Evolutionary conservation across 1,140 invertebrate genomes (phyloP), one percentile per base, ranked within the genome.

Genomic region (Notospermus geniculatus): DNA sequence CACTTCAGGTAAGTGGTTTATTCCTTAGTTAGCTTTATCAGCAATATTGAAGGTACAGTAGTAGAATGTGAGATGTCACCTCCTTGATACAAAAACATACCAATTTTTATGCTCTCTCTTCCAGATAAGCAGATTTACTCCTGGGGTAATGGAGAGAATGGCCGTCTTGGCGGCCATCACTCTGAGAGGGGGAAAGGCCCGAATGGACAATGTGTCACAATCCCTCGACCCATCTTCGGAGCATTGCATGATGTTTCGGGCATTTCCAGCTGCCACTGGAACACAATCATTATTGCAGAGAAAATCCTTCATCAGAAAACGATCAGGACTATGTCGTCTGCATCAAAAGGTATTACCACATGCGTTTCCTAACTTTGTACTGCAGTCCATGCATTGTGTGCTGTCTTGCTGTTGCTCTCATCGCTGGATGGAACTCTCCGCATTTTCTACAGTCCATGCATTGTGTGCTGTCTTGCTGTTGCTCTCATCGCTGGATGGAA

Each of bases 1-100:
- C 15, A 89, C 88, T 1, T 19, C 46, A 23, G 46, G 46, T 50
- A 50, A 9, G 46, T n/a, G n/a, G n/a, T n/a, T n/a, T n/a, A n/a
- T n/a, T n/a, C n/a, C n/a, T n/a, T n/a, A n/a, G n/a, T n/a, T n/a
- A n/a, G 11, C 11, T 19, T 43, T 11, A 43, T 13, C 11, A 43
- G 11, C 19, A 43, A 43, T 19, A 43, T 19, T 11, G 39, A 19
- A 13, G 11, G 39, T 13, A 43, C 11, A 13, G 11, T 43, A 43
- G 19, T 11, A 13, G 39, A 43, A 43, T 13, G 39, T 43, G 39
- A 43, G 11, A 43, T 13, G 39, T 13, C 11, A 43, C 11, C 11
- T 43, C 11, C 19, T 43, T 13, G 19, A 13, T 19, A 19, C 11
- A 11, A 13, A 13, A 43, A 13, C 19, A 13, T n/a, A 4, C 7